Base-by-base conservation (phyloP, 2,113 vertebrate species). In the Python bivittatus region DNA sequence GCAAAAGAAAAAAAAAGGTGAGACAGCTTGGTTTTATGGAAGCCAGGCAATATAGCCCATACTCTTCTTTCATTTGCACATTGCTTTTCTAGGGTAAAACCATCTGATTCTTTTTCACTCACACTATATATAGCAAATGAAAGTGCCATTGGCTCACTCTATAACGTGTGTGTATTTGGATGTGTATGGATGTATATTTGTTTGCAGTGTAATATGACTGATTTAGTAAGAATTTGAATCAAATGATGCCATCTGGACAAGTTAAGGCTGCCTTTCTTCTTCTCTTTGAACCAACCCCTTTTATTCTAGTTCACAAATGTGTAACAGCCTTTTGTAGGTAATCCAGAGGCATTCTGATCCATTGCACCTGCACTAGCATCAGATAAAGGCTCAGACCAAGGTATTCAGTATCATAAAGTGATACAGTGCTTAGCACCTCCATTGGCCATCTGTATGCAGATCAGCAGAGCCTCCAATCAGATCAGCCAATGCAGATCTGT, bases 201-300 rank as follows among this genome's bases (percentile, higher is more conserved):
- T 88, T 86, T 92, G 60, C 56, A 0, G 0, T 42, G 1, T 87
- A 86, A 89, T n/a, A n/a, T 20, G 86, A 90, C 83, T 93, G 90
- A 90, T 56, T 72, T 64, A 4, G 0, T 22, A 15, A 56, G 48
- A 11, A 29, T 22, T 2, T 57, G 54, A 93, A 90, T 92, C 92
- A 57, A 88, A 1, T 2, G 97, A 94, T 97, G 94, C 97, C 97
- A 97, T 95, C 96, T 97, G 97, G 95, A 96, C 84, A n/a, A 90
- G 91, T 85, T 90, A 88, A 12, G 89, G 86, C 25, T 64, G 85
- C 94, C 96, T 86, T 86, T 92, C 93, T 95, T 91, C 96, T 92
- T 95, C 95, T 91, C 97, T 97, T 97, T 3, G 58, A 96, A 89
- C 4, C 88, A 87, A 12, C 25, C 27, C 17, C 91, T 90, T 88